Evolutionary conservation across 2,797 vertebrate genomes (phyloP), one percentile per base, ranked within the genome.

Genomic region (Paratrypauchen microcephalus): DNA sequence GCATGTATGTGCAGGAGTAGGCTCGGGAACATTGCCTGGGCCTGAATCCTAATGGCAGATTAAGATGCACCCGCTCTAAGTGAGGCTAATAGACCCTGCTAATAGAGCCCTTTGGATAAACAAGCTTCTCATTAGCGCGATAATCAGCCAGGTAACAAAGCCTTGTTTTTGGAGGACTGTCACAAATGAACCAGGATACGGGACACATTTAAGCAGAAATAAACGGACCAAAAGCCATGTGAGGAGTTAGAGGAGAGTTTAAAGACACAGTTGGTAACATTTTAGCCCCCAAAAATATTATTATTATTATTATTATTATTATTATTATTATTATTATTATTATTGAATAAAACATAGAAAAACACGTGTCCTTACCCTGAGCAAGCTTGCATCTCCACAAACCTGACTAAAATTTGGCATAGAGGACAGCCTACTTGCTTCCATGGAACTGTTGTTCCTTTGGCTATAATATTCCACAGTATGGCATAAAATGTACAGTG

Each of bases 81-180:
- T 83, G 84, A 78, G 78, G 83, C 80, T 92, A 92, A 94, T 87
- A 89, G 89, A 90, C 83, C 86, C 81, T 80, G 86, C 84, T 93
- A 91, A 94, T 93, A 92, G 87, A 85, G 85, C 89, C 80, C 77
- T 80, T 88, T 86, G 88, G 89, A 93, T 91, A 94, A 94, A 93
- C 91, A 94, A 89, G 88, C 83, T 73, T 84, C 84, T 85, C 86
- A 92, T 93, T 93, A 93, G 80, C 50, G 72, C 72, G 71, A 71
- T 75, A 85, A 90, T 92, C 90, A 92, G 83, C 62, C 68, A 77
- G 68, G 68, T 92, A 94, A 93, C 92, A 80, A 89, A 88, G 85
- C 85, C 82, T 86, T 87, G 86, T 80, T 87, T 89, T 90, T 87
- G 84, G 82, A 79, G 83, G 79, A 83, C 82, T 87, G 83, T 78